A percentile compares a stretch with the other conserved stretches of the same genome.
Evolutionary conservation across 2,797 vertebrate genomes (phyloP).

Genomic region (Labeo calbasu): DNA sequence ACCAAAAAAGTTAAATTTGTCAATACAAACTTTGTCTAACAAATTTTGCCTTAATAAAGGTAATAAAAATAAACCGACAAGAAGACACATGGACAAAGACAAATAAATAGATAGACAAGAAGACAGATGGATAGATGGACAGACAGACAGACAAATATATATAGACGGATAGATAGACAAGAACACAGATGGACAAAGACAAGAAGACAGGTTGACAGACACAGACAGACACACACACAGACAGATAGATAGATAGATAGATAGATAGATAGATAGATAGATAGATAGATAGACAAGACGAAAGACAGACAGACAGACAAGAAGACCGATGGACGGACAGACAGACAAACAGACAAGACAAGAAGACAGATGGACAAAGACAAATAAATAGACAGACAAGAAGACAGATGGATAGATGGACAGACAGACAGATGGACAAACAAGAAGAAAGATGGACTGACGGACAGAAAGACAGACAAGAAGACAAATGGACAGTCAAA

Average conservation of each 20-base stretch:
- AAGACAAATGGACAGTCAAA: rapidly evolving
- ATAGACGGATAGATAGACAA: neutral
- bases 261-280: rapidly evolving
- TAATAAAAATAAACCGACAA: too few relatives aligned
- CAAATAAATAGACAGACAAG: too few relatives aligned
- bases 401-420: neutral
- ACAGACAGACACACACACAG: rapidly evolving
- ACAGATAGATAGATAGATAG: rapidly evolving
- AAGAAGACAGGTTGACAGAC: neutral
- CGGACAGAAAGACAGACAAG: rapidly evolving
- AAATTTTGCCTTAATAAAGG: too few relatives aligned
- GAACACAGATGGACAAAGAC: neutral
- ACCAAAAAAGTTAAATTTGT: too few relatives aligned
- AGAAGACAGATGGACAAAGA: too few relatives aligned
- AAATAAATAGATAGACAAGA: too few relatives aligned
- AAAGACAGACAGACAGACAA: too few relatives aligned
- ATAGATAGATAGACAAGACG: neutral
- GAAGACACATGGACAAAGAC: too few relatives aligned
- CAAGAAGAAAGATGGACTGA: too few relatives aligned
- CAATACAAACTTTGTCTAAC: neutral
- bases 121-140: neutral
- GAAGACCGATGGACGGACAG: too few relatives aligned
- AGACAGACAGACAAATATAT: neutral
- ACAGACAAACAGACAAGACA: too few relatives aligned
- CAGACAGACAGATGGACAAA: rapidly evolving